phyloP scores from a whole-genome alignment of 2,113 vertebrate genomes.

The Ceyx margarethae region DNA sequence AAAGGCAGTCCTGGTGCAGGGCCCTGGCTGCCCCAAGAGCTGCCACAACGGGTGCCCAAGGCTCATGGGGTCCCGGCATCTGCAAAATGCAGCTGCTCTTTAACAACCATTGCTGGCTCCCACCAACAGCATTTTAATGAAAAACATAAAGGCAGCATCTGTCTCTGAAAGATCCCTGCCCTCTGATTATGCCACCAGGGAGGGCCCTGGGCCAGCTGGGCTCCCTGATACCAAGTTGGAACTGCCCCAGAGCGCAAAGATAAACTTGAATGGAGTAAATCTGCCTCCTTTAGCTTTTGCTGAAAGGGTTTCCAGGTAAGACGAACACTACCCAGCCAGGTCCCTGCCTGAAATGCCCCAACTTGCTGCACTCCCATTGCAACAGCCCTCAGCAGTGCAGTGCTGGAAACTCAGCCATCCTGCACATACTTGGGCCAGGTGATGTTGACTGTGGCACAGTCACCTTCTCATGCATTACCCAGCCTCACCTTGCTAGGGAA shows the following conservation, averaged over 20 bases:
- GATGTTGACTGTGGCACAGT: fast-evolving
- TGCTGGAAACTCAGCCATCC: background rate
- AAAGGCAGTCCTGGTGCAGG: background rate
- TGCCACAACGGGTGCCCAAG: background rate
- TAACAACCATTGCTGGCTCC: background rate
- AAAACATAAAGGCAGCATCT: background rate
- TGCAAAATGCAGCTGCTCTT: background rate
- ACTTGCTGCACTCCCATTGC: background rate
- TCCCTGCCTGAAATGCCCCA: background rate
- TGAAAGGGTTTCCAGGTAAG: background rate
- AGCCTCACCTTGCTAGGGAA: slow-evolving; percentile 84
- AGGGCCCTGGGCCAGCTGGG: background rate
- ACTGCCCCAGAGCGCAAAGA: background rate
- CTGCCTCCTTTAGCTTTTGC: background rate
- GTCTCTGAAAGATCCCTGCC: background rate
- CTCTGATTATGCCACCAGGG: background rate
- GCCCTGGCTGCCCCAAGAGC: background rate
- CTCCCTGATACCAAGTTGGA: background rate
- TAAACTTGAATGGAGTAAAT: background rate
- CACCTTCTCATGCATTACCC: fast-evolving
- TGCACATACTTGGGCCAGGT: background rate
- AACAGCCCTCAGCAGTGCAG: background rate
- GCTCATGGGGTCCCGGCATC: background rate
- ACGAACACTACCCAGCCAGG: background rate
- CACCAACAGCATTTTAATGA: background rate